Conservation (phyloP, 2,888 invertebrate species). For the Laspeyria flexula region DNA sequence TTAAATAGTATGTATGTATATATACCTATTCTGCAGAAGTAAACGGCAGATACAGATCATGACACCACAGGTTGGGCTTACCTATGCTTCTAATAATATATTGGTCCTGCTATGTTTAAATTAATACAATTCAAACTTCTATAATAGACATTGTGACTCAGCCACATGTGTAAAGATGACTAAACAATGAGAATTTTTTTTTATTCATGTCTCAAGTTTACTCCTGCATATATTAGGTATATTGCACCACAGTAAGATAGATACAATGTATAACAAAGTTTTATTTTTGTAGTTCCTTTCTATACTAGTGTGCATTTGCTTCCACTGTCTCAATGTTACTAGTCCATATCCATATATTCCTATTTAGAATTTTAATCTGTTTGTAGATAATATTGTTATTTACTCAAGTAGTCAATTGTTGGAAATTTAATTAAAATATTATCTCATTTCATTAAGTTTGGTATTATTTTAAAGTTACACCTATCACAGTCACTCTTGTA, state of each 20-base stretch:
- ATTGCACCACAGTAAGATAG: conserved; percentile 13
- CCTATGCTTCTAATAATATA: no score
- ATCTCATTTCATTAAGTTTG: conserved; percentile 20
- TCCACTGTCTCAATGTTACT: conserved; percentile 46
- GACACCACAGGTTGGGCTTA: no score
- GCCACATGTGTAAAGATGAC: no score
- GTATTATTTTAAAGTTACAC: conserved; percentile 9
- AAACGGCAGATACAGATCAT: no score
- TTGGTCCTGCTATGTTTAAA: no score
- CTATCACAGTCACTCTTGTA: no score
- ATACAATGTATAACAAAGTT: conserved; percentile 23
- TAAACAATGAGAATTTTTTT: no score
- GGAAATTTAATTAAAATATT: conserved; percentile 43
- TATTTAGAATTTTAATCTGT: conserved; percentile 25
- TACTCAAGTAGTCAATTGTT: conserved; percentile 42
- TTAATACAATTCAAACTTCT: no score
- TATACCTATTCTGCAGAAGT: neutral
- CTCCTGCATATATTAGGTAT: no score
- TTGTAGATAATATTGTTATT: conserved; percentile 43
- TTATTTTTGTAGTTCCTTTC: conserved; percentile 49
- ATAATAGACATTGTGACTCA: no score
- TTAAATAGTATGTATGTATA: no score
- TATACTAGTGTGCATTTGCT: conserved; percentile 24
- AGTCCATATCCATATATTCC: conserved; percentile 42
- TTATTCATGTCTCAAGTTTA: no score